A percentile compares a stretch with the other conserved stretches of the same genome.
These are phyloP conservation scores for Leptosomus discolor DNA, from an alignment of 2,113 vertebrate genomes.

Conservation along the genomic window DNA sequence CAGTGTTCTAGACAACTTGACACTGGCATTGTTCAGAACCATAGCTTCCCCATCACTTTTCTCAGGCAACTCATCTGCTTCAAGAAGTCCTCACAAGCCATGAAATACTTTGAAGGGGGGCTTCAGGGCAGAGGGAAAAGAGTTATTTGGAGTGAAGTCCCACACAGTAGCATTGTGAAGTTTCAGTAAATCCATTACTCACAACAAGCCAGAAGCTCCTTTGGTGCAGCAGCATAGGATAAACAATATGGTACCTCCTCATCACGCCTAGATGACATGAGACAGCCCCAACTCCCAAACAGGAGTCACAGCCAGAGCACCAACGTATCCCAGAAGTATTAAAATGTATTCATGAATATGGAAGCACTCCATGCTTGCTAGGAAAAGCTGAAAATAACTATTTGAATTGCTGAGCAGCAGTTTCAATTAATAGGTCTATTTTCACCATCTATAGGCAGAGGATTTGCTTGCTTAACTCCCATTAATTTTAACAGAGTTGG, in stretches of 20 bases:
- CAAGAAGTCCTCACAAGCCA: background rate
- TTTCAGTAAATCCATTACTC: background rate
- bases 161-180: background rate
- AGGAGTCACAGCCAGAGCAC: background rate
- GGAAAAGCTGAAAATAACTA: conserved; percentile 7
- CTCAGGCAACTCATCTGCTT: background rate
- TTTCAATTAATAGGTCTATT: conserved; percentile 38
- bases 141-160: background rate
- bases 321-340: background rate
- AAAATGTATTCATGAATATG: background rate
- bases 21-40: background rate
- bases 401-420: background rate
- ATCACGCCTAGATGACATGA: background rate
- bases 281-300: no score
- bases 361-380: background rate
- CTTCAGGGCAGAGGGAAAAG: background rate
- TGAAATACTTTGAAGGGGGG: rapidly evolving
- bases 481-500: background rate
- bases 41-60: background rate
- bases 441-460: background rate
- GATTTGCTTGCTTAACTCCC: conserved; percentile 16
- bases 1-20: background rate
- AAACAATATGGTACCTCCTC: background rate
- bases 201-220: background rate
- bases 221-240: background rate